Percentiles rank a stretch among this genome's conserved stretches.
Conservation (phyloP, 2,888 invertebrate species). For the Phengaris arion region DNA sequence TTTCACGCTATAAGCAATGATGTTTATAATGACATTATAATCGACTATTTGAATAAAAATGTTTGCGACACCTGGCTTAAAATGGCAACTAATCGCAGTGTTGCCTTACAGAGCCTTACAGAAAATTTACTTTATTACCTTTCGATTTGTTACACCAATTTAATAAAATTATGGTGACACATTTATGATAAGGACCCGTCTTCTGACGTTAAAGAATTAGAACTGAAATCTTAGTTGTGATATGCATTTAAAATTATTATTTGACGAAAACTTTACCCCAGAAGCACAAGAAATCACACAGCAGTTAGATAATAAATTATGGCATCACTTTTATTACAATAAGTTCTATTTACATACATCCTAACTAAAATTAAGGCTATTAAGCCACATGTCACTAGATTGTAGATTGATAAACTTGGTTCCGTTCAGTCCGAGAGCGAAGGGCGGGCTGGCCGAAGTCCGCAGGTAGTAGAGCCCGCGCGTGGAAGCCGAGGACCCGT, state of each 20-base stretch:
- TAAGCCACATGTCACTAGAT: slow-evolving; percentile 37
- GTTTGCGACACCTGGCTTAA: background rate
- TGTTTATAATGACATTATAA: slow-evolving; percentile 22
- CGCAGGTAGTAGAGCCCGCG: slow-evolving; percentile 70
- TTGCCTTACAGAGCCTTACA: no score
- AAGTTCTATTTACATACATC: background rate
- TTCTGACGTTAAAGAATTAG: no score
- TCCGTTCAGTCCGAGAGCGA: slow-evolving; percentile 67
- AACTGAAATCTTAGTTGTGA: background rate
- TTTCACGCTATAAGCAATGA: background rate
- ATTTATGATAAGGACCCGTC: background rate
- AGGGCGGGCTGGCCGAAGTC: slow-evolving; percentile 60
- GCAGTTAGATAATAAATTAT: background rate
- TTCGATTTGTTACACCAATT: background rate
- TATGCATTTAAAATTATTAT: background rate
- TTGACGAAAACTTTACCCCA: background rate
- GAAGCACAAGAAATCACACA: background rate
- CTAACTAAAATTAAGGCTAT: slow-evolving; percentile 29
- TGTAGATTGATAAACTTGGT: slow-evolving; percentile 46
- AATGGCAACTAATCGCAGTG: background rate
- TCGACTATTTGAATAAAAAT: background rate
- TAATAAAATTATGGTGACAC: slow-evolving; percentile 6
- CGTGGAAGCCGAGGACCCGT: slow-evolving; percentile 64
- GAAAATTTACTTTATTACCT: background rate
- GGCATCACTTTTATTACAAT: slow-evolving; percentile 33